Percentiles rank a stretch among this genome's conserved stretches.
phyloP scores from a whole-genome alignment of 2,888 invertebrate genomes.

The Scotopteryx bipunctaria region DNA sequence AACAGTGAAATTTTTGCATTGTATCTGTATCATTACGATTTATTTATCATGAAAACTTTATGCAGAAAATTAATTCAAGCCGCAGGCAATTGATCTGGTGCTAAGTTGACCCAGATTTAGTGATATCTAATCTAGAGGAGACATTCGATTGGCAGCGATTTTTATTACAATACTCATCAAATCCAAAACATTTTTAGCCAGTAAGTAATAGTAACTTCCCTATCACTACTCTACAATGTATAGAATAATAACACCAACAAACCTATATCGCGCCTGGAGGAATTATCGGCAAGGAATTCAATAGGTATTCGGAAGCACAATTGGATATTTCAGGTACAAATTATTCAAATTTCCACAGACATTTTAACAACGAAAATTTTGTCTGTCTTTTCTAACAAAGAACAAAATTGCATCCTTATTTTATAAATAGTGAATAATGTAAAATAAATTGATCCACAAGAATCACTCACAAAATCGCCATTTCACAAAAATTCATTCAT shows the following conservation, averaged over 20 bases:
- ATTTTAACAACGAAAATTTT: constrained; percentile 21
- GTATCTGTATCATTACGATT: not conserved
- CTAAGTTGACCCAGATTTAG: constrained; percentile 29
- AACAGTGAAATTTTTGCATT: not conserved
- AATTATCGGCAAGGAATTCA: constrained; percentile 31
- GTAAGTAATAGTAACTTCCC: not conserved
- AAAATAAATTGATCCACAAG: constrained; percentile 62
- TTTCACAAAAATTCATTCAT: constrained; percentile 66
- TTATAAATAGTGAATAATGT: constrained; percentile 28
- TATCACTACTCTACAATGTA: not conserved
- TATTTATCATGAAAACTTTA: not conserved
- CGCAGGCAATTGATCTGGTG: not conserved
- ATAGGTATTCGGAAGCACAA: constrained; percentile 30
- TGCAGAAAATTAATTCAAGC: not conserved
- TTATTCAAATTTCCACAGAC: constrained; percentile 24
- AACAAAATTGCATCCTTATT: constrained; percentile 39
- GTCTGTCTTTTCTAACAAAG: constrained; percentile 11
- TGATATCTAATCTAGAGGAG: constrained; percentile 9
- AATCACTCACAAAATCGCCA: constrained; percentile 77
- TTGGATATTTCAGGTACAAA: constrained; percentile 26
- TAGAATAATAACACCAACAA: constrained; percentile 11
- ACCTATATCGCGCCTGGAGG: constrained; percentile 20
- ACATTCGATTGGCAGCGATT: not conserved
- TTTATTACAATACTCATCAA: not conserved
- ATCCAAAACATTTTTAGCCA: not conserved